These are phyloP conservation scores for Ectropis grisescens DNA, from an alignment of 1,140 invertebrate species.

Conservation along the genomic window DNA sequence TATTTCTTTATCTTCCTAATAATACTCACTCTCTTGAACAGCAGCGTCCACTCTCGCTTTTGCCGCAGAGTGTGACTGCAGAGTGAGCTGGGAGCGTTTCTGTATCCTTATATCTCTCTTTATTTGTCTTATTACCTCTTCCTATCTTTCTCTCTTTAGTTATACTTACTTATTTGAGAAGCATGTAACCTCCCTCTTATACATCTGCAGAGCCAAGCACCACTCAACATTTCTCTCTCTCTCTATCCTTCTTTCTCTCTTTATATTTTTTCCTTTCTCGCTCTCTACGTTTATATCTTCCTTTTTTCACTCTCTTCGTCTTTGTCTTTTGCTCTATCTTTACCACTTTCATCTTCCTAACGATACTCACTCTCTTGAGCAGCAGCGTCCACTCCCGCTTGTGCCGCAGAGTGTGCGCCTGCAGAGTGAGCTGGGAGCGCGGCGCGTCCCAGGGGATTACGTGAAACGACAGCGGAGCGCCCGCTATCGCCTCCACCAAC, in stretches of 20 bases:
- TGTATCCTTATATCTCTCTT: too few relatives aligned
- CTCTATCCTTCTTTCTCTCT: too few relatives aligned
- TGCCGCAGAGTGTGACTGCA: conserved; percentile 92
- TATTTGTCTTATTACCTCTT: too few relatives aligned
- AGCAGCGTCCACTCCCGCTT: conserved; percentile 88
- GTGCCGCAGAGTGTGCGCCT: conserved; percentile 89
- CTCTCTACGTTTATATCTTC: too few relatives aligned
- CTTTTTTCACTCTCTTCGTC: background rate
- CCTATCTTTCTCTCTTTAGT: too few relatives aligned
- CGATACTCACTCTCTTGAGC: conserved; percentile 45
- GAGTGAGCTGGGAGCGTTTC: conserved; percentile 88
- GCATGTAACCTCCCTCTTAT: too few relatives aligned
- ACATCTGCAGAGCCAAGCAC: too few relatives aligned
- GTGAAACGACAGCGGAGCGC: conserved; percentile 94
- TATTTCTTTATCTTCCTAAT: background rate
- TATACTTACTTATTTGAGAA: too few relatives aligned
- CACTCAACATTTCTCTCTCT: too few relatives aligned
- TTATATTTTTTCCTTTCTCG: too few relatives aligned
- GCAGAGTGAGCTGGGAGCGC: conserved; percentile 88
- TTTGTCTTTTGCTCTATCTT: background rate
- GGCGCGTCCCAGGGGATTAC: conserved; percentile 97
- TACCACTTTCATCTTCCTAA: background rate
- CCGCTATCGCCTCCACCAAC: conserved; percentile 95
- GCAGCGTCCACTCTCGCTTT: conserved; percentile 88
- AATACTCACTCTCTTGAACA: conserved; percentile 48